Conservation (phyloP, 2,797 vertebrate species). For the Eurystomus glaucurus region DNA sequence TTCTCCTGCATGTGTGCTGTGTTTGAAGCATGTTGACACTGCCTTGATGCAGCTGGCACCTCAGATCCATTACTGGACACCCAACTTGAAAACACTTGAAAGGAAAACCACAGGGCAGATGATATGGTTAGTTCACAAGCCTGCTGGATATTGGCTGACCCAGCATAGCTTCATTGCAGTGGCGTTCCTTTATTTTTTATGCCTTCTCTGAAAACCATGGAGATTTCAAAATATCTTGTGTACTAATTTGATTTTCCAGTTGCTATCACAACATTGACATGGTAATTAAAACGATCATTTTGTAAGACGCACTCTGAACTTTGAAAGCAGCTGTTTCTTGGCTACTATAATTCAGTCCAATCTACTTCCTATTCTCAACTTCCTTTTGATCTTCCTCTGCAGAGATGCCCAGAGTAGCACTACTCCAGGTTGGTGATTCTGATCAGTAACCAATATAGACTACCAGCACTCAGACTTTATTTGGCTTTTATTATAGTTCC, state of each 20-base stretch:
- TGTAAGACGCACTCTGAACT: background rate
- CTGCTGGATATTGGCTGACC: constrained; percentile 37
- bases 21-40: constrained; percentile 45
- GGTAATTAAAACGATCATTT: background rate
- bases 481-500: background rate
- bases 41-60: constrained; percentile 13
- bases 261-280: background rate
- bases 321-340: background rate
- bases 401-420: background rate
- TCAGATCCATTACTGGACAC: constrained; percentile 36
- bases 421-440: background rate
- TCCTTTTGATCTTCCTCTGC: background rate
- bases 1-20: background rate
- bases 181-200: background rate
- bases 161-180: background rate
- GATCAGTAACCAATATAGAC: background rate
- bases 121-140: constrained; percentile 18
- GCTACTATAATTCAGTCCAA: background rate
- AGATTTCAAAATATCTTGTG: background rate
- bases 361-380: background rate
- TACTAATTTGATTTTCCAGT: constrained; percentile 34
- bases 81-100: constrained; percentile 67
- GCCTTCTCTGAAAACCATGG: background rate
- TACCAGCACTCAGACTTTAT: background rate
- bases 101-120: constrained; percentile 41